Percentiles rank a stretch among this genome's conserved stretches.
These are phyloP conservation scores for Anthopleura xanthogrammica DNA, from an alignment of 92 coral and sea anemone species.

Conservation along the genomic window DNA sequence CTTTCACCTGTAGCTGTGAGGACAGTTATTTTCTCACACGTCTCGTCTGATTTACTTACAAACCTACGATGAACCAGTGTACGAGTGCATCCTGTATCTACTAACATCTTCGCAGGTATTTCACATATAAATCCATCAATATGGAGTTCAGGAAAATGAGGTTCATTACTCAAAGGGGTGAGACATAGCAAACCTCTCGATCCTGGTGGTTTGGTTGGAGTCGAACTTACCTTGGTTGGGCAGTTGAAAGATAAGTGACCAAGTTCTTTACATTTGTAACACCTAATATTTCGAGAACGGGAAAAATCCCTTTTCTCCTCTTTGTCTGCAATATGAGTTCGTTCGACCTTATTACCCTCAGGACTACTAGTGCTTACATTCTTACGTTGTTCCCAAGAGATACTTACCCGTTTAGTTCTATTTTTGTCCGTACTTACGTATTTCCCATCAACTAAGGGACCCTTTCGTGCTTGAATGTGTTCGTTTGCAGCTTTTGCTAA, in stretches of 20 bases:
- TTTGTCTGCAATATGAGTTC: neutral
- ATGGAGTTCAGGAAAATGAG: neutral
- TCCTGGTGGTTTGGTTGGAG: constrained; percentile 11
- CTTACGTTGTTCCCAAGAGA: constrained; percentile 1
- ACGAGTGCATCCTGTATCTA: constrained; percentile 27
- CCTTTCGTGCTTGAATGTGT: constrained; percentile 60
- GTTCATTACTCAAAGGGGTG: constrained; percentile 19
- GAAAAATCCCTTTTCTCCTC: neutral
- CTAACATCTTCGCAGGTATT: constrained; percentile 24
- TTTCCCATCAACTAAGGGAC: constrained; percentile 52
- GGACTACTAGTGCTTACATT: neutral
- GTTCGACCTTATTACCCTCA: neutral
- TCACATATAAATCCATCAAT: constrained; percentile 7
- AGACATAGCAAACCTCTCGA: constrained; percentile 14
- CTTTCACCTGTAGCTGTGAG: constrained; percentile 53
- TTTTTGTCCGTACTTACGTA: constrained; percentile 27
- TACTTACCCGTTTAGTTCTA: neutral
- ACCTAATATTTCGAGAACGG: neutral
- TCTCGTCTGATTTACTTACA: neutral
- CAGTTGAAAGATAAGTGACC: constrained; percentile 20
- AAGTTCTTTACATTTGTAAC: constrained; percentile 10
- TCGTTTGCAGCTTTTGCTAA: constrained; percentile 51
- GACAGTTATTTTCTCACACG: constrained; percentile 15
- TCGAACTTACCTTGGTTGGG: neutral
- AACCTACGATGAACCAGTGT: constrained; percentile 21